A percentile compares a stretch with the other conserved stretches of the same genome.
Evolutionary conservation across 2,797 vertebrate species (phyloP).

Genomic region (Dendrocincla tyrannina): DNA sequence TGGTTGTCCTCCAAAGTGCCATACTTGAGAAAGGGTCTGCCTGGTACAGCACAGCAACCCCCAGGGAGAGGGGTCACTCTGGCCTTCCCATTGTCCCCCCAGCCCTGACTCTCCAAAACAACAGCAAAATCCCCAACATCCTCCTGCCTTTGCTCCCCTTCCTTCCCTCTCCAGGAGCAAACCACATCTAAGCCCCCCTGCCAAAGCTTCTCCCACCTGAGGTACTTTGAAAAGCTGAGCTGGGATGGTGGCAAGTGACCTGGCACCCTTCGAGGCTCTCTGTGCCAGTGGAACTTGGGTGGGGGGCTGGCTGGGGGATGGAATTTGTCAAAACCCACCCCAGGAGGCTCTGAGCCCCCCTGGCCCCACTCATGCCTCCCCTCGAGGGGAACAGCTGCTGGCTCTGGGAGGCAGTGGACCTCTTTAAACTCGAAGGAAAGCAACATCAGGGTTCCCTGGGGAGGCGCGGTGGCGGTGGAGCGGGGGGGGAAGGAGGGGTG

Average conservation of each 20-base stretch:
- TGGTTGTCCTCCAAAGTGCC: not conserved
- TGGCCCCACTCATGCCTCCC: conserved; percentile 19
- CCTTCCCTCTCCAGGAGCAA: not conserved
- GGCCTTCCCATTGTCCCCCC: not conserved
- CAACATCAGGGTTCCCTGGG: conserved; percentile 75
- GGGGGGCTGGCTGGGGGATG: not conserved
- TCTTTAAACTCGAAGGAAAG: conserved; percentile 84
- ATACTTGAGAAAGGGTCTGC: not conserved
- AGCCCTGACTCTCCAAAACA: not conserved
- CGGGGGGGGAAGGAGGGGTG: conserved; percentile 69
- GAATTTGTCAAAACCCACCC: conserved; percentile 50
- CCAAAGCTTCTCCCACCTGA: rapidly evolving
- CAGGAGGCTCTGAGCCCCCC: not conserved
- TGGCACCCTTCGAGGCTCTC: rapidly evolving
- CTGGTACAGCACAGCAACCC: not conserved
- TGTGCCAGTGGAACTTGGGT: rapidly evolving
- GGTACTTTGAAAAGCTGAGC: not conserved
- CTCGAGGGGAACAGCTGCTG: conserved; percentile 72
- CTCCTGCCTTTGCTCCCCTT: not conserved
- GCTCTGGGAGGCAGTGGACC: conserved; percentile 75
- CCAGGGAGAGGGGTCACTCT: not conserved
- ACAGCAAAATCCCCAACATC: not conserved
- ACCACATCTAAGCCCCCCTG: not conserved
- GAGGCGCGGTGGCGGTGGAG: conserved; percentile 75
- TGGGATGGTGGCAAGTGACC: not conserved